These are phyloP conservation scores for Chamaea fasciata DNA, from an alignment of 2,113 vertebrate genomes.

Conservation along the genomic window DNA sequence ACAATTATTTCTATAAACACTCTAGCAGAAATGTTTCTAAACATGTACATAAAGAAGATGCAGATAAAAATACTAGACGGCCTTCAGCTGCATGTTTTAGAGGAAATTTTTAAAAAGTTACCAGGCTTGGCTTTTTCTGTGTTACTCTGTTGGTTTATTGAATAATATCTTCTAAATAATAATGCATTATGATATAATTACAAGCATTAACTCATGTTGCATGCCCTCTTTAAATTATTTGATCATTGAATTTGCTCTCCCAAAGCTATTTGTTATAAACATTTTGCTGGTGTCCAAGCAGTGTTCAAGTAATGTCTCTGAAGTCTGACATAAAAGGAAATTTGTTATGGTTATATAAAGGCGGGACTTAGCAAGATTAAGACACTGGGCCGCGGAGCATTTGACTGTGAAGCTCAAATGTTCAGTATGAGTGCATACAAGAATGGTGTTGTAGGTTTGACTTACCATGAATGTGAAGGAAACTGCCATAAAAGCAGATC, in stretches of 20 bases:
- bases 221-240: not conserved
- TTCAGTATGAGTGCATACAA: not conserved
- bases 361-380: constrained; percentile 1
- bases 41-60: not conserved
- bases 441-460: not conserved
- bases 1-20: not conserved
- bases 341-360: constrained; percentile 50
- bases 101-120: not conserved
- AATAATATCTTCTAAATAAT: not conserved
- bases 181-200: not conserved
- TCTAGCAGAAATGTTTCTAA: not conserved
- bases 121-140: not conserved
- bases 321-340: constrained; percentile 30
- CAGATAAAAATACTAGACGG: not conserved
- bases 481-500: not conserved
- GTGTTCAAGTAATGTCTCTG: constrained; percentile 34
- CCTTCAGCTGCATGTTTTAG: not conserved
- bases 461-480: not conserved
- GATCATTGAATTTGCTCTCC: not conserved
- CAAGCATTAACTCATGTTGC: not conserved
- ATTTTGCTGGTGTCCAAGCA: constrained; percentile 64
- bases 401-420: not conserved
- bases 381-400: not conserved
- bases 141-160: not conserved
- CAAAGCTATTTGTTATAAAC: constrained; percentile 49